These are phyloP conservation scores for Diarsia mendica DNA, from an alignment of 2,888 invertebrate genomes.

Conservation along the genomic window DNA sequence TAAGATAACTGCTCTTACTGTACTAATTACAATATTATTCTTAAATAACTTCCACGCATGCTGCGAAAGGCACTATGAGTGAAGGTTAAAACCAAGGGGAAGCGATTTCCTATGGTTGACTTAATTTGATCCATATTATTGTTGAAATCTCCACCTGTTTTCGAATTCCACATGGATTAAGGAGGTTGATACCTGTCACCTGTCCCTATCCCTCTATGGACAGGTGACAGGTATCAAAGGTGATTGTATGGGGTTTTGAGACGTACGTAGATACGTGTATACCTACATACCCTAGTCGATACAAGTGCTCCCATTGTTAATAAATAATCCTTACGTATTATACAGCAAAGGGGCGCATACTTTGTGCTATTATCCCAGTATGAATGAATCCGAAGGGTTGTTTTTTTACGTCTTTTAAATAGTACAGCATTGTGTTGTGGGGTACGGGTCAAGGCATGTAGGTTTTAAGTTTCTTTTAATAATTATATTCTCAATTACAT, in stretches of 20 bases:
- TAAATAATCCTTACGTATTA: neutral
- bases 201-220: too few relatives aligned
- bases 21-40: neutral
- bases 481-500: neutral
- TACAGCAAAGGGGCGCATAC: too few relatives aligned
- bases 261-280: neutral
- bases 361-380: neutral
- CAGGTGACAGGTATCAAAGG: conserved; percentile 1
- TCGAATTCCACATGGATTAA: neutral
- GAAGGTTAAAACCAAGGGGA: neutral
- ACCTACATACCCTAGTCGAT: neutral
- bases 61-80: neutral
- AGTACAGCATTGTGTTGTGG: neutral
- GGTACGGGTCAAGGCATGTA: neutral
- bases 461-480: neutral
- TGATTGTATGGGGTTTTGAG: neutral
- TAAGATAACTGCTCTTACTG: neutral
- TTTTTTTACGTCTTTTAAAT: neutral
- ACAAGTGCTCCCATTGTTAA: conserved; percentile 6
- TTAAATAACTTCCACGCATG: neutral
- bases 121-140: neutral
- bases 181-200: too few relatives aligned
- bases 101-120: neutral
- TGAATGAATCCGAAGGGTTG: neutral
- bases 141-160: neutral